Percentiles rank a stretch among this genome's conserved stretches.
phyloP scores from a whole-genome alignment of 2,888 invertebrate genomes.

The Eilema sororculum region DNA sequence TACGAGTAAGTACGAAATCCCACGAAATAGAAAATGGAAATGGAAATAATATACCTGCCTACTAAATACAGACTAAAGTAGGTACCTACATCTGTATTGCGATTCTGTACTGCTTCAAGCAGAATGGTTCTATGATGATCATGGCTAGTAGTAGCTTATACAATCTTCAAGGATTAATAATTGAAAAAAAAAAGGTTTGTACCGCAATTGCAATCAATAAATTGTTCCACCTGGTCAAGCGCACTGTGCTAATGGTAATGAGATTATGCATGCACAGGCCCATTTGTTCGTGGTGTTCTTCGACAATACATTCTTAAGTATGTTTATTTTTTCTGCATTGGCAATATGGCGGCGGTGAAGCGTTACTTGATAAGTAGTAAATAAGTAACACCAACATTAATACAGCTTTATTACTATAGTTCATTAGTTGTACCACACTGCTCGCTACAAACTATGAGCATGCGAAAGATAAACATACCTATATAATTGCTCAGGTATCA shows the following conservation, averaged over 20 bases:
- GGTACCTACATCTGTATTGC: too few relatives aligned
- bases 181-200: not conserved
- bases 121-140: too few relatives aligned
- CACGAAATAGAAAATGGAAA: too few relatives aligned
- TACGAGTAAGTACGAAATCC: too few relatives aligned
- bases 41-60: too few relatives aligned
- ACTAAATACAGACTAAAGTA: too few relatives aligned
- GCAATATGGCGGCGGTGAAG: not conserved
- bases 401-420: not conserved
- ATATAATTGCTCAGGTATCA: not conserved
- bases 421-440: not conserved
- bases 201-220: not conserved
- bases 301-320: not conserved
- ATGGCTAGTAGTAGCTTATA: not conserved
- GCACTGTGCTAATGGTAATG: not conserved
- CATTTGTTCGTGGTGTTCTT: not conserved
- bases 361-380: conserved; percentile 5
- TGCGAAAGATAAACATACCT: not conserved
- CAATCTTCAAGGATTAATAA: not conserved
- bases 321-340: not conserved
- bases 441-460: not conserved
- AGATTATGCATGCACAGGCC: not conserved
- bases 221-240: not conserved
- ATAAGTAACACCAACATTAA: conserved; percentile 9
- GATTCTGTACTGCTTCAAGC: too few relatives aligned